A percentile compares a stretch with the other conserved stretches of the same genome.
Conservation (phyloP, 2,888 invertebrate species). For the Tetranychus truncatus region DNA sequence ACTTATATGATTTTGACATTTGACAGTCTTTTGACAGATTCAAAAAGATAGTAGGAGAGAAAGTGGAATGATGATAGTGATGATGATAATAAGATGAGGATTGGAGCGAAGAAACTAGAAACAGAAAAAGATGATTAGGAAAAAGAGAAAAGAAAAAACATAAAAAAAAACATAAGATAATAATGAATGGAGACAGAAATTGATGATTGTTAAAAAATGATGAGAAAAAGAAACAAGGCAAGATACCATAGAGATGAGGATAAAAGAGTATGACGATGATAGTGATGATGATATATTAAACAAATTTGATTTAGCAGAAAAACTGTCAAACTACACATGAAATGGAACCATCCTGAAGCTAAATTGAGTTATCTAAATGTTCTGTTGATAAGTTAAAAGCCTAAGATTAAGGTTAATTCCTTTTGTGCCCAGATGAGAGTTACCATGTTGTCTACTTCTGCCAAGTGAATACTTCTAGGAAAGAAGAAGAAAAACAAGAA, state of each 20-base stretch:
- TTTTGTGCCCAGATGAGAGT: neutral
- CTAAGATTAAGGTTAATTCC: neutral
- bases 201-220: neutral
- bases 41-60: neutral
- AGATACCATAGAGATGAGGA: neutral
- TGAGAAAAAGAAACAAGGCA: slow-evolving; percentile 2
- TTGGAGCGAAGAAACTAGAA: too few relatives aligned
- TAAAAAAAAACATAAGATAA: neutral
- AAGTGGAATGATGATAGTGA: neutral
- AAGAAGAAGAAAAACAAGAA: too few relatives aligned
- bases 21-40: neutral
- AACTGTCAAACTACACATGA: neutral
- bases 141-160: neutral
- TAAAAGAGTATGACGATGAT: neutral
- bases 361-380: slow-evolving; percentile 1
- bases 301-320: slow-evolving; percentile 6
- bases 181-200: neutral
- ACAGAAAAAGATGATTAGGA: neutral
- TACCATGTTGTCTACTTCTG: too few relatives aligned
- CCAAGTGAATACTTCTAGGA: too few relatives aligned
- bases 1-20: neutral
- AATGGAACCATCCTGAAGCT: neutral
- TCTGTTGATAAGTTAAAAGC: neutral
- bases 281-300: neutral
- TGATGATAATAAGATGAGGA: neutral